Percentiles rank a stretch among this genome's conserved stretches.
These are phyloP conservation scores for Phataginus tricuspis DNA, from an alignment of 2,797 vertebrate species.

Conservation along the genomic window DNA sequence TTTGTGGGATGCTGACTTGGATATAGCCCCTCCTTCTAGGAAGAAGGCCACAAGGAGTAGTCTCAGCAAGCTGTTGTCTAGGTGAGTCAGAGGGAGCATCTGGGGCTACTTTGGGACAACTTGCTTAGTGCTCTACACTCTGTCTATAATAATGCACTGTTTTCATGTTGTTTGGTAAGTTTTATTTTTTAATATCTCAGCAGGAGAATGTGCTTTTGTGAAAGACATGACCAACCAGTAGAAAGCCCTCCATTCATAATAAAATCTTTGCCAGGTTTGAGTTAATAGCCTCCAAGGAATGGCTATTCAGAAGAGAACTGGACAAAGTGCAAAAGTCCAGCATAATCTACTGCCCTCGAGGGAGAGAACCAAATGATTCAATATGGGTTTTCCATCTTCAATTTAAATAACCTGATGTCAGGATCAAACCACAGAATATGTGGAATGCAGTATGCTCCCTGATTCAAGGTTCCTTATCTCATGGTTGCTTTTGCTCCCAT, in stretches of 20 bases:
- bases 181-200: conserved; percentile 47
- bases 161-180: not conserved
- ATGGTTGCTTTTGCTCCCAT: accelerated
- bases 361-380: not conserved
- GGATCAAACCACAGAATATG: not conserved
- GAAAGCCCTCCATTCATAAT: conserved; percentile 8
- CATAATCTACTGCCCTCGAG: not conserved
- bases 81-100: not conserved
- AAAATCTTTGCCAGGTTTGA: conserved; percentile 42
- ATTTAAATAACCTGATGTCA: conserved; percentile 3
- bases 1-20: not conserved
- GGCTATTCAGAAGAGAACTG: conserved; percentile 25
- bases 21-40: not conserved
- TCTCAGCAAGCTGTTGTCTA: not conserved
- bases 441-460: not conserved
- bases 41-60: not conserved
- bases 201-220: conserved; percentile 33
- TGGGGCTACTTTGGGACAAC: not conserved
- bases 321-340: conserved; percentile 31
- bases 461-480: not conserved
- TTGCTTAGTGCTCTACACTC: not conserved
- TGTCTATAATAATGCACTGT: not conserved
- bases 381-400: not conserved
- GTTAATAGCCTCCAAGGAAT: conserved; percentile 54
- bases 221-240: conserved; percentile 37